A percentile compares a stretch with the other conserved stretches of the same genome.
These are phyloP conservation scores for Glandiceps talaboti DNA, from an alignment of 53 echinoderm and acorn worm genomes.

Conservation along the genomic window DNA sequence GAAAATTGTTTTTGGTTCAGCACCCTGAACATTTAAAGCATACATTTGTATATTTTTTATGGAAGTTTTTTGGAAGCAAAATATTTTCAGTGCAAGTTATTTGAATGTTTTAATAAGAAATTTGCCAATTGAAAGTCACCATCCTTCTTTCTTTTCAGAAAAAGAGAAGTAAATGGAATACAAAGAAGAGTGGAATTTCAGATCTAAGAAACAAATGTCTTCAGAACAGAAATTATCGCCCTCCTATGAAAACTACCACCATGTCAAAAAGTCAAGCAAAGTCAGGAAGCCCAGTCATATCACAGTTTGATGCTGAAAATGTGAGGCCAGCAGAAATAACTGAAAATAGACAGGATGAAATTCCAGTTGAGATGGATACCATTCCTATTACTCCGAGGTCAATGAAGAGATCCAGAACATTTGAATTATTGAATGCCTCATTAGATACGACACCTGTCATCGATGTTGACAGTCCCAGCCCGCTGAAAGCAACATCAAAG, in stretches of 20 bases:
- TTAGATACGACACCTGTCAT: neutral
- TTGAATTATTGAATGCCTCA: neutral
- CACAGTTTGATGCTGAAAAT: neutral
- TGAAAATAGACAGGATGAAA: neutral
- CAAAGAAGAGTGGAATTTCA: neutral
- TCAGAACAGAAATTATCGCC: neutral
- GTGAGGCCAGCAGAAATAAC: neutral
- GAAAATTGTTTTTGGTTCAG: no score
- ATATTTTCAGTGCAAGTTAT: no score
- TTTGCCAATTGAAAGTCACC: no score
- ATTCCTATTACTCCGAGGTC: neutral
- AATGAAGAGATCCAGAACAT: neutral
- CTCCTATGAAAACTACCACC: neutral
- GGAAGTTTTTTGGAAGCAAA: no score
- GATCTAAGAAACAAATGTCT: neutral
- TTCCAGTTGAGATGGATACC: neutral
- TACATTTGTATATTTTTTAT: no score
- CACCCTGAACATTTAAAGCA: no score
- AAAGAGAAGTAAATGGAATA: neutral
- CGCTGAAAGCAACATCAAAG: neutral
- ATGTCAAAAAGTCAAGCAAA: neutral
- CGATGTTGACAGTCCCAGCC: neutral
- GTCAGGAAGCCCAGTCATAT: neutral
- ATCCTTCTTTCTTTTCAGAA: neutral
- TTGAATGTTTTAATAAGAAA: no score